phyloP scores from a whole-genome alignment of 2,888 invertebrate genomes.

The Fissipunctia ypsillon region DNA sequence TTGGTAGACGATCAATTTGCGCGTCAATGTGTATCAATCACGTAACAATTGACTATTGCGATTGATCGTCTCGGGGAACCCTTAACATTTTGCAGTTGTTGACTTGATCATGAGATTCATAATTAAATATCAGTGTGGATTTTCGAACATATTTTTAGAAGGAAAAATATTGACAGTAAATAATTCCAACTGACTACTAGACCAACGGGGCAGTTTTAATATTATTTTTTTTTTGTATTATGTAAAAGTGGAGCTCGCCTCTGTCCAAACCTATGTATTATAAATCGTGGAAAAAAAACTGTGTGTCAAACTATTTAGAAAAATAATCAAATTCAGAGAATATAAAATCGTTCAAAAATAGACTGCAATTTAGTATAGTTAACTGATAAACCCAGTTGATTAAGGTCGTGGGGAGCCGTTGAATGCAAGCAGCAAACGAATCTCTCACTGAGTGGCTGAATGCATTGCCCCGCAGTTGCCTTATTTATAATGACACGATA shows the following conservation, averaged over 20 bases:
- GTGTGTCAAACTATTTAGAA: background rate
- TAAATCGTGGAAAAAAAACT: background rate
- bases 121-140: too few relatives aligned
- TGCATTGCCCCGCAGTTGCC: background rate
- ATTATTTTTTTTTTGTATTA: too few relatives aligned
- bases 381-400: constrained; percentile 14
- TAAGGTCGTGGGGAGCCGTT: constrained; percentile 21
- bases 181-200: background rate
- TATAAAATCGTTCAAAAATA: background rate
- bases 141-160: background rate
- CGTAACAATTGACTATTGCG: too few relatives aligned
- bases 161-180: background rate
- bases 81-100: background rate
- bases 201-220: too few relatives aligned
- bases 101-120: background rate
- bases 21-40: too few relatives aligned
- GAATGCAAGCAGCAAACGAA: constrained; percentile 15
- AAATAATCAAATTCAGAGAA: background rate
- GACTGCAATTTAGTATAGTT: background rate
- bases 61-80: too few relatives aligned
- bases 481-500: background rate
- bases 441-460: background rate
- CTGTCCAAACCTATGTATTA: background rate
- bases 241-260: too few relatives aligned
- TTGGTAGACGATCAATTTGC: too few relatives aligned